Evolutionary conservation across 2,888 invertebrate genomes (phyloP).

Genomic region (Aphrophora alni): DNA sequence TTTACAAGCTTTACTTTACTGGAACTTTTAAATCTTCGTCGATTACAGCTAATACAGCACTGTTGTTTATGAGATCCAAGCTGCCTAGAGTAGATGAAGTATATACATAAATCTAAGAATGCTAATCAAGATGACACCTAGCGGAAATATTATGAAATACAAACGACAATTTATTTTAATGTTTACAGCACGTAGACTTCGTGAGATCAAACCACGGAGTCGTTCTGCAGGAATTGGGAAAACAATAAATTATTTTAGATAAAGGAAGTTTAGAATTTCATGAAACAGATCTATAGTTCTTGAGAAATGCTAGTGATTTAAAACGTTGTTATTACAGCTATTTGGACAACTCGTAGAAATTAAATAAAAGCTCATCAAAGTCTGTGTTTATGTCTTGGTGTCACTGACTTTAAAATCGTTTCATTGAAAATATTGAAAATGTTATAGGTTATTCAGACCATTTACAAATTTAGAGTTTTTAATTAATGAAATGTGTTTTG

Average conservation of each 20-base stretch:
- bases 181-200: background rate
- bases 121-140: background rate
- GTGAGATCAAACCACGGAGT: background rate
- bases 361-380: no score
- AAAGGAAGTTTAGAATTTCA: background rate
- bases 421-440: no score
- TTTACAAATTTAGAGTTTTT: no score
- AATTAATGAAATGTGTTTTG: no score
- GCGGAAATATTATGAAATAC: background rate
- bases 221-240: background rate
- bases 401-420: no score
- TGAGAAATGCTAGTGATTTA: no score
- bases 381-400: no score
- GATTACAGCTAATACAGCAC: background rate
- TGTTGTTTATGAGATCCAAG: background rate
- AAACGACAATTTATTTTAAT: background rate
- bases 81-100: background rate
- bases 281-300: no score
- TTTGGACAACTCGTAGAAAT: no score
- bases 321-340: no score
- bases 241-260: background rate
- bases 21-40: background rate
- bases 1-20: no score
- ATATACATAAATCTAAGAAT: background rate
- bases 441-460: no score